phyloP scores from a whole-genome alignment of 2,797 vertebrate genomes.

The Hydrophis major region DNA sequence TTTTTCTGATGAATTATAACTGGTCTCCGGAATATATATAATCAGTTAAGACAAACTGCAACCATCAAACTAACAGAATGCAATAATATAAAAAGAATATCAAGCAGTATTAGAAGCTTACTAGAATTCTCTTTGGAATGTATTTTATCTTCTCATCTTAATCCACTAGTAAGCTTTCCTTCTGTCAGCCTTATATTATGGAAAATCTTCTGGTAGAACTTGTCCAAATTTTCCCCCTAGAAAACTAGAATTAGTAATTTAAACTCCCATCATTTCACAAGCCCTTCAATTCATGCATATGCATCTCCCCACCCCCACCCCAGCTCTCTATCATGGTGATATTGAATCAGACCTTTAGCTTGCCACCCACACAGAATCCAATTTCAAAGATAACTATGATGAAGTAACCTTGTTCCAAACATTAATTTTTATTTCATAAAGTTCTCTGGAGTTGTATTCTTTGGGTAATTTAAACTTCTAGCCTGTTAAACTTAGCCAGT shows the following conservation, averaged over 20 bases:
- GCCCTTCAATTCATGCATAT: slow-evolving; percentile 6
- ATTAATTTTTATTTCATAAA: slow-evolving; percentile 30
- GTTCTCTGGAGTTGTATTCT: slow-evolving; percentile 9
- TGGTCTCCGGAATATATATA: background rate
- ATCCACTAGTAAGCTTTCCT: slow-evolving; percentile 45
- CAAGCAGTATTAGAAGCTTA: background rate
- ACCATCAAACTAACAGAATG: background rate
- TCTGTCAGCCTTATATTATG: slow-evolving; percentile 38
- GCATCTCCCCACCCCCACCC: background rate
- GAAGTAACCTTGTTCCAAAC: slow-evolving; percentile 15
- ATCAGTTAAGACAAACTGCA: background rate
- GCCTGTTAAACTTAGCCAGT: slow-evolving; percentile 5
- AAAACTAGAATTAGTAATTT: slow-evolving; percentile 51
- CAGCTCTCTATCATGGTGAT: slow-evolving; percentile 12
- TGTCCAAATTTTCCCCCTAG: slow-evolving; percentile 58
- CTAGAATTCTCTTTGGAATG: background rate
- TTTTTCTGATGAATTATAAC: background rate
- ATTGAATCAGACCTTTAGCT: background rate
- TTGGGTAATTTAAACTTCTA: slow-evolving; percentile 24
- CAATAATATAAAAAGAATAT: background rate
- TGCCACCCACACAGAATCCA: slow-evolving; percentile 19
- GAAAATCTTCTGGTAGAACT: slow-evolving; percentile 23
- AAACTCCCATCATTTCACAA: slow-evolving; percentile 29
- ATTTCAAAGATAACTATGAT: background rate
- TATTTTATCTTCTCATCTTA: slow-evolving; percentile 39